Evolutionary conservation across 2,113 vertebrate genomes (phyloP).

Genomic region (Sisor rabdophorus): DNA sequence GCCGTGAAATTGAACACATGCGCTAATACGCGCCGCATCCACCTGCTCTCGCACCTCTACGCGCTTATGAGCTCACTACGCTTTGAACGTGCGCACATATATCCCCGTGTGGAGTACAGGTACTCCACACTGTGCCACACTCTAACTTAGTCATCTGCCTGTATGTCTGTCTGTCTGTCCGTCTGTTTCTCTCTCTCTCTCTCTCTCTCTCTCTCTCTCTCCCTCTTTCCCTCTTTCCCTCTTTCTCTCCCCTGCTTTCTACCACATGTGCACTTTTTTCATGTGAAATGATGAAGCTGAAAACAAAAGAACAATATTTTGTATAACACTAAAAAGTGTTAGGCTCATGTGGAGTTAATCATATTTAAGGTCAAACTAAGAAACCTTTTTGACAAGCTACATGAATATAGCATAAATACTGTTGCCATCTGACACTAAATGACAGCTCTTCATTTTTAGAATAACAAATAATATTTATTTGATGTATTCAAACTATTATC

Average conservation of each 20-base stretch:
- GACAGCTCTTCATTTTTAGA: no score
- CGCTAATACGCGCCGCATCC: background rate
- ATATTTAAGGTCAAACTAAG: background rate
- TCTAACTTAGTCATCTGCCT: background rate
- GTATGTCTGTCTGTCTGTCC: background rate
- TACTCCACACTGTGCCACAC: background rate
- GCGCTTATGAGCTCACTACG: constrained; percentile 18
- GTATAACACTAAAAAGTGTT: background rate
- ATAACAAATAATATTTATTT: no score
- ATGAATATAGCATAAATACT: no score
- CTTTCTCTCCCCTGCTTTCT: no score
- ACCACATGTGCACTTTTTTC: background rate
- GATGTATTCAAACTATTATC: no score
- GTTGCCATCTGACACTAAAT: no score
- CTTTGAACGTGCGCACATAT: background rate
- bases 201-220: no score
- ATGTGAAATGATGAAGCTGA: background rate
- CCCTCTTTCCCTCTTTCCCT: no score
- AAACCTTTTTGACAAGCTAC: no score
- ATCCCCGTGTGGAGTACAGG: background rate
- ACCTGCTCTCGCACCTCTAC: constrained; percentile 6
- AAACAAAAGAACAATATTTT: background rate
- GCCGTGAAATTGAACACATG: background rate
- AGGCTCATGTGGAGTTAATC: background rate
- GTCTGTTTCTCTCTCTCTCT: background rate